These are phyloP conservation scores for Arrhopalites spinosus DNA, from an alignment of 2,888 invertebrate species.

Conservation along the genomic window DNA sequence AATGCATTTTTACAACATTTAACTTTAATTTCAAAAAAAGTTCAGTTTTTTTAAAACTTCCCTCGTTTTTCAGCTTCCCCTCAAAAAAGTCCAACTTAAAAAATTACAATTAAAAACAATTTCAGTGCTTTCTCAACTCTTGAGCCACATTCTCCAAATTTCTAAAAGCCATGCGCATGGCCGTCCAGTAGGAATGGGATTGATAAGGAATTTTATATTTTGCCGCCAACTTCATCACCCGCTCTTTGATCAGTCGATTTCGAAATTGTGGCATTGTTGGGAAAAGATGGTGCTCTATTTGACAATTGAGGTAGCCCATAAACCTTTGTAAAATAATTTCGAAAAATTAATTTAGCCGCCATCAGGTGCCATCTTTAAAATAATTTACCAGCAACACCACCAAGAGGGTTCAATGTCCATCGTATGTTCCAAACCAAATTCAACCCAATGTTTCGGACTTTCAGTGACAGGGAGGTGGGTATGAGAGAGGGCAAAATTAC, in stretches of 20 bases:
- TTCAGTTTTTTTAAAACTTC: no score
- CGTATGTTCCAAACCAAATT: constrained; percentile 33
- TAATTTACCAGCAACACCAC: constrained; percentile 16
- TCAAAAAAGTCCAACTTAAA: no score
- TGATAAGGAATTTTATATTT: constrained; percentile 28
- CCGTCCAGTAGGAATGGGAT: constrained; percentile 11
- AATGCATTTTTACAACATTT: no score
- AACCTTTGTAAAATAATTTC: no score
- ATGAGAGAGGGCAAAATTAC: constrained; percentile 35
- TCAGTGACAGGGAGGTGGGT: constrained; percentile 29
- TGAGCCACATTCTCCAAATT: constrained; percentile 31
- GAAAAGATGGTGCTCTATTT: constrained; percentile 39
- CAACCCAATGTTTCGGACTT: constrained; percentile 37
- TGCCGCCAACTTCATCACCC: constrained; percentile 28
- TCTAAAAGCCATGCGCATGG: constrained; percentile 8
- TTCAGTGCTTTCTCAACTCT: background rate
- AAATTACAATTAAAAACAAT: no score
- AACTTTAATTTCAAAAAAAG: no score
- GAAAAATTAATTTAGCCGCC: no score
- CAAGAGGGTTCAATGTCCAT: constrained; percentile 26
- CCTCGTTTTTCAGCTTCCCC: no score
- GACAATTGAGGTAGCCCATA: constrained; percentile 35
- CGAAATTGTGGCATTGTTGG: constrained; percentile 39
- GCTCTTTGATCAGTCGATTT: background rate
- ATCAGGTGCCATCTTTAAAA: no score